Percentiles rank a stretch among this genome's conserved stretches.
These are phyloP conservation scores for Clepsis dumicolana DNA, from an alignment of 2,888 invertebrate species.

Conservation along the genomic window DNA sequence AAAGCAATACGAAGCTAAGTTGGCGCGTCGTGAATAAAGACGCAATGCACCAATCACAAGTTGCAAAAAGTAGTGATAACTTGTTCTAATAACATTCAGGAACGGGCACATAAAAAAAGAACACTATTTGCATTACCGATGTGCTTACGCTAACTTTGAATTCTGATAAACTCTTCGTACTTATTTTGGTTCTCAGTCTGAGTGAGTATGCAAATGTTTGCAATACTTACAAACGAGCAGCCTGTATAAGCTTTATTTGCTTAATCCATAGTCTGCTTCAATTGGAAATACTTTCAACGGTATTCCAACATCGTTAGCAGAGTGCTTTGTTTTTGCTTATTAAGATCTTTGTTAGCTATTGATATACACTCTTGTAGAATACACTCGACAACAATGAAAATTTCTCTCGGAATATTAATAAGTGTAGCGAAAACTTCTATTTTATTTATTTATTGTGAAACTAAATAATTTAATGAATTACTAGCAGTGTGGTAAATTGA, in stretches of 20 bases:
- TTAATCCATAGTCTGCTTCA: constrained; percentile 20
- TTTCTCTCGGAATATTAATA: too few relatives aligned
- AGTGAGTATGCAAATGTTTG: constrained; percentile 33
- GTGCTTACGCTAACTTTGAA: not conserved
- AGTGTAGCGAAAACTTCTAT: too few relatives aligned
- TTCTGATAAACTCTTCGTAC: not conserved
- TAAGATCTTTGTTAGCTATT: not conserved
- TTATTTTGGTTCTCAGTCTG: constrained; percentile 3
- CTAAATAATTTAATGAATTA: too few relatives aligned
- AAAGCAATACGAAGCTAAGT: too few relatives aligned
- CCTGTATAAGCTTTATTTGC: constrained; percentile 23
- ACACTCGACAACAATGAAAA: too few relatives aligned
- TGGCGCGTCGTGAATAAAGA: too few relatives aligned
- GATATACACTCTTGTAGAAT: not conserved
- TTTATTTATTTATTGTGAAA: too few relatives aligned
- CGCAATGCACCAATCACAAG: too few relatives aligned
- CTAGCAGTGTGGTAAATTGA: too few relatives aligned
- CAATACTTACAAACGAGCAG: constrained; percentile 28
- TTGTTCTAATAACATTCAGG: not conserved
- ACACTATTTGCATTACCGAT: not conserved
- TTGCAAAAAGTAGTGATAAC: not conserved
- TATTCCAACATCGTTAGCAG: constrained; percentile 20
- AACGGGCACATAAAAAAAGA: not conserved
- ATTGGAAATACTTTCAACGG: constrained; percentile 29
- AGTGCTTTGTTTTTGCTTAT: constrained; percentile 11